phyloP scores from a whole-genome alignment of 2,113 vertebrate genomes.

The Silurus meridionalis region DNA sequence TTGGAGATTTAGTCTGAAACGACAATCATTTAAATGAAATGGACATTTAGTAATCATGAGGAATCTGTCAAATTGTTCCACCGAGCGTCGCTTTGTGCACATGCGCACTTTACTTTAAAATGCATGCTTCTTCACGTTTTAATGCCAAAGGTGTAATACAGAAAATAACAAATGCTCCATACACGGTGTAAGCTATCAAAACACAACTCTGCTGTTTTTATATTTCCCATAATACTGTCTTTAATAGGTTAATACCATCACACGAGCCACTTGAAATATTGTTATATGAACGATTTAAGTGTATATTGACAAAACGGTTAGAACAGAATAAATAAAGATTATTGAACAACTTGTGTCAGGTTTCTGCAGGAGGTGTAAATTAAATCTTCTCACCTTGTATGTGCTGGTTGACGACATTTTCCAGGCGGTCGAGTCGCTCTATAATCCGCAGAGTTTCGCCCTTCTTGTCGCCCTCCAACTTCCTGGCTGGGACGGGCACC shows the following conservation, averaged over 20 bases:
- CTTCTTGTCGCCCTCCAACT: constrained; percentile 89
- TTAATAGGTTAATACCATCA: background rate
- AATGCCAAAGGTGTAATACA: background rate
- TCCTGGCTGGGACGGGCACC: constrained; percentile 86
- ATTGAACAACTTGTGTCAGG: background rate
- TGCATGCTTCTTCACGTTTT: background rate
- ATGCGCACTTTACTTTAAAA: background rate
- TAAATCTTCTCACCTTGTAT: constrained; percentile 84
- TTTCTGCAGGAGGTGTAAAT: too few species aligned
- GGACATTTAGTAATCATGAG: background rate
- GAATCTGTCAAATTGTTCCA: background rate
- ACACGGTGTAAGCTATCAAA: too few species aligned
- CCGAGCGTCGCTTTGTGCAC: background rate
- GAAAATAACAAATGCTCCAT: background rate
- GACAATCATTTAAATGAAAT: background rate
- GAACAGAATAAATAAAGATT: background rate
- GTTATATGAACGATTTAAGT: too few species aligned
- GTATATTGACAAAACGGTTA: background rate
- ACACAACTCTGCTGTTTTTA: background rate
- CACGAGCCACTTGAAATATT: background rate
- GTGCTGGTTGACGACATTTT: constrained; percentile 97
- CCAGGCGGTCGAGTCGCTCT: constrained; percentile 92
- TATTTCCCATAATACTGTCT: too few species aligned
- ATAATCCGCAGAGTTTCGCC: constrained; percentile 95
- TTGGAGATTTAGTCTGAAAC: background rate